Percentiles rank a stretch among this genome's conserved stretches.
Conservation (phyloP, 2,888 invertebrate genomes). For the Julus scandinavius region DNA sequence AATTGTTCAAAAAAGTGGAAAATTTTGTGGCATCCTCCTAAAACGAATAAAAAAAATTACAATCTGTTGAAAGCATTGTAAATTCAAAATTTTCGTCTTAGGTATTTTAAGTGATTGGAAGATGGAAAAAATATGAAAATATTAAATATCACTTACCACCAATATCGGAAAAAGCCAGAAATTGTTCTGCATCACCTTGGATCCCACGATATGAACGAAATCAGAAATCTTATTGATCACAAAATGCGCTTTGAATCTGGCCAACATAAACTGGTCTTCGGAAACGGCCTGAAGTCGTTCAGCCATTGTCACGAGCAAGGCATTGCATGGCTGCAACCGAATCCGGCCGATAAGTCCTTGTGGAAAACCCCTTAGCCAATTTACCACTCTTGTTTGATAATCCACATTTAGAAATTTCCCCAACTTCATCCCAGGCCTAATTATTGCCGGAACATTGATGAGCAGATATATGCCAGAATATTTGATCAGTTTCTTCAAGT, state of each 20-base stretch:
- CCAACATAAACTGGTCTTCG: constrained; percentile 60
- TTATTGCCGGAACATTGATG: constrained; percentile 62
- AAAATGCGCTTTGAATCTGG: constrained; percentile 64
- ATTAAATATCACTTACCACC: constrained; percentile 62
- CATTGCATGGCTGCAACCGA: constrained; percentile 63
- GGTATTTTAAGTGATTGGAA: neutral
- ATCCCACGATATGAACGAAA: constrained; percentile 63
- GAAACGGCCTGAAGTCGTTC: constrained; percentile 61
- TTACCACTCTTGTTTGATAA: constrained; percentile 63
- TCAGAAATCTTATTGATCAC: constrained; percentile 63
- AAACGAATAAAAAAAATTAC: constrained; percentile 54
- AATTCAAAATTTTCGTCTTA: neutral
- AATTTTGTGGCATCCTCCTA: constrained; percentile 64
- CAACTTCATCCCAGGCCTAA: constrained; percentile 61
- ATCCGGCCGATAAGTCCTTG: constrained; percentile 62
- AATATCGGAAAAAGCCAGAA: constrained; percentile 66
- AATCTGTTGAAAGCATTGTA: neutral
- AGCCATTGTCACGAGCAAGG: constrained; percentile 63
- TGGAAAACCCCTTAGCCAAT: constrained; percentile 65
- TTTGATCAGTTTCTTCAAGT: constrained; percentile 64
- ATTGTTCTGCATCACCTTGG: constrained; percentile 63
- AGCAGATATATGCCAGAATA: constrained; percentile 62
- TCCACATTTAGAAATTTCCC: constrained; percentile 61
- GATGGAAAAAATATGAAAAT: neutral
- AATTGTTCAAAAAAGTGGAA: constrained; percentile 62